Evolutionary conservation across 2,113 vertebrate genomes (phyloP), one percentile per base, ranked within the genome.

Genomic region (Hyaena hyaena): DNA sequence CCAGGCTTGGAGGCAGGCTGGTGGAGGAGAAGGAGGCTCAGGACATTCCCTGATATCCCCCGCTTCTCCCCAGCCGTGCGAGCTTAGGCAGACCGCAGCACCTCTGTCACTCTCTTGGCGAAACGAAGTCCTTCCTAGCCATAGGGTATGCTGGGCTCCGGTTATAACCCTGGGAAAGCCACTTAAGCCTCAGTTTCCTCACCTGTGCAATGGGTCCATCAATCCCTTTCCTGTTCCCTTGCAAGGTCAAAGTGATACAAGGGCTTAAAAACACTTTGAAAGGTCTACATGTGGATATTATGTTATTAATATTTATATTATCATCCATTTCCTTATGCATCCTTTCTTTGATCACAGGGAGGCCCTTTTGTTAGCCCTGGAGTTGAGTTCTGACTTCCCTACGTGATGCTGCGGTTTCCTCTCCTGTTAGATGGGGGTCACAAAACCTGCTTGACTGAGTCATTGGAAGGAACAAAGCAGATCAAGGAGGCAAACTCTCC

Each of bases 371-470:
- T 35, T 12, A 63, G 58, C 65, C 23, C 48, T 77, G 71, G 76
- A 35, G 35, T 48, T 39, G 24, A 15, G 21, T 24, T 71, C 45
- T 55, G 66, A 35, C 71, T 45, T 33, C 23, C n/a, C 66, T 50
- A 10, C 0, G 2, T 6, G 3, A 58, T 2, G 1, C 43, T 31
- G 48, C 28, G 9, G n/a, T 5, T 15, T 45, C 17, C 65, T 50
- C 55, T 74, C 69, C 69, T 88, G 58, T 73, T 14, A 89, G 19
- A 48, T 1, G 15, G 23, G 4, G 9, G 3, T 63, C 55, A 33
- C 35, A 66, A 15, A 88, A 26, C 66, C 39, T 24, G 77, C 58
- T 16, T 84, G 24, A 8, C 66, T 26, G 58, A 55, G 50, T 43
- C 24, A 0, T 17, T 19, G 76, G 68, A 65, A 63, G 43, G n/a